Evolutionary conservation across 2,888 invertebrate genomes (phyloP).

Genomic region (Hirtodrosophila cameraria): DNA sequence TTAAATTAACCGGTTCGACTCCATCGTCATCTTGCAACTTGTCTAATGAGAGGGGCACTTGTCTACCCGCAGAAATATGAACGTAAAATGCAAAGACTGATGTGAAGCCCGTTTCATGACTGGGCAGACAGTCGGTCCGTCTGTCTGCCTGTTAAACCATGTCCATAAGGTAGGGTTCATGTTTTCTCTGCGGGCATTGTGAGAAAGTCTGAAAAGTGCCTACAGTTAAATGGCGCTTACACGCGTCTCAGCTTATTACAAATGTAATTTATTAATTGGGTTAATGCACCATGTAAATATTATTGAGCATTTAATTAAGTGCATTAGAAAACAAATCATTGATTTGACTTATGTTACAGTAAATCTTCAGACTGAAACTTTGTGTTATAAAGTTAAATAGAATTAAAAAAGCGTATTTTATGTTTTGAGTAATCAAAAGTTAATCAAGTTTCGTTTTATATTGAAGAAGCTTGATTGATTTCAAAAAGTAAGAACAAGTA

Average conservation of each 20-base stretch:
- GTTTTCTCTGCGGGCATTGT: slow-evolving; percentile 61
- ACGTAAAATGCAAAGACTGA: slow-evolving; percentile 19
- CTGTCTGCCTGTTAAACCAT: slow-evolving; percentile 23
- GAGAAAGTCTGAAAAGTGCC: slow-evolving; percentile 51
- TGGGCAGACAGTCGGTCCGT: slow-evolving; percentile 14
- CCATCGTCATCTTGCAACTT: slow-evolving; percentile 6
- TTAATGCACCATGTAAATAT: slow-evolving; percentile 35
- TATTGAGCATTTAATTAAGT: slow-evolving; percentile 28
- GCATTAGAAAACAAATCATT: background rate
- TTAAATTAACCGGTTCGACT: slow-evolving; percentile 69
- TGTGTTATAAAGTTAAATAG: no score
- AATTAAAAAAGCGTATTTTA: no score
- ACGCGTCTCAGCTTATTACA: slow-evolving; percentile 44
- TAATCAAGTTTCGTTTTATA: no score
- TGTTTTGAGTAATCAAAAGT: no score
- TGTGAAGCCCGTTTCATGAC: slow-evolving; percentile 46
- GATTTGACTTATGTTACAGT: no score
- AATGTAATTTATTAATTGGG: slow-evolving; percentile 52
- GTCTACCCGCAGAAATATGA: slow-evolving; percentile 45
- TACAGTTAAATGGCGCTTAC: slow-evolving; percentile 40
- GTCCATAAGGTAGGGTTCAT: slow-evolving; percentile 46
- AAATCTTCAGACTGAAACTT: no score
- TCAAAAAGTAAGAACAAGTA: no score
- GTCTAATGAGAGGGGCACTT: slow-evolving; percentile 67
- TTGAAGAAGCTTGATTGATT: no score